phyloP scores from a whole-genome alignment of 2,888 invertebrate genomes.

The Chromoteleia sp. region DNA sequence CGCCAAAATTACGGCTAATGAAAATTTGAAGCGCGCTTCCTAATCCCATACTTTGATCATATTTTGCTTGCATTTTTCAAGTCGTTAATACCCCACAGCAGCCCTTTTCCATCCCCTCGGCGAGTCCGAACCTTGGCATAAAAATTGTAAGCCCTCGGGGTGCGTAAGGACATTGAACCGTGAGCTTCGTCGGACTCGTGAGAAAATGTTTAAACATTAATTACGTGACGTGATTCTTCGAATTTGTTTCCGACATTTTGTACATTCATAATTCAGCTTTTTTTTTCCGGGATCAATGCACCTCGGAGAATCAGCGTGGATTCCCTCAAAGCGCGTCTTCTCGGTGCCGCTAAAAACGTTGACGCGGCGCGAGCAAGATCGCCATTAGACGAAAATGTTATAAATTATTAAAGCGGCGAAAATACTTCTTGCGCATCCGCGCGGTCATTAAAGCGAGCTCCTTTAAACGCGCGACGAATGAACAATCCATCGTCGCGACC shows the following conservation, averaged over 20 bases:
- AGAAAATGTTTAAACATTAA: slow-evolving; percentile 61
- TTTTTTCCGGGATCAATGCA: slow-evolving; percentile 50
- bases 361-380: slow-evolving; percentile 11
- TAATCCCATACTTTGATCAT: slow-evolving; percentile 68
- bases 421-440: slow-evolving; percentile 42
- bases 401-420: slow-evolving; percentile 41
- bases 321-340: slow-evolving; percentile 34
- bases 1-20: slow-evolving; percentile 57
- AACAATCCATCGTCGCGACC: slow-evolving; percentile 44
- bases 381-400: slow-evolving; percentile 48
- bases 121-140: slow-evolving; percentile 52
- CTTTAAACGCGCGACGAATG: slow-evolving; percentile 40
- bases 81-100: slow-evolving; percentile 59
- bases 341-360: slow-evolving; percentile 38
- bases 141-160: slow-evolving; percentile 55
- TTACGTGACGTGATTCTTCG: slow-evolving; percentile 59
- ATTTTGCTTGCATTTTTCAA: slow-evolving; percentile 68
- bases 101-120: slow-evolving; percentile 49
- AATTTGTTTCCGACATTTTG: slow-evolving; percentile 42
- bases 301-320: no score
- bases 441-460: slow-evolving; percentile 36
- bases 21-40: slow-evolving; percentile 63
- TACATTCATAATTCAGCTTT: slow-evolving; percentile 4
- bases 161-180: slow-evolving; percentile 63
- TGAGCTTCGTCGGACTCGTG: slow-evolving; percentile 35